These are phyloP conservation scores for Anoplopoma fimbria DNA, from an alignment of 2,113 vertebrate species.

Conservation along the genomic window DNA sequence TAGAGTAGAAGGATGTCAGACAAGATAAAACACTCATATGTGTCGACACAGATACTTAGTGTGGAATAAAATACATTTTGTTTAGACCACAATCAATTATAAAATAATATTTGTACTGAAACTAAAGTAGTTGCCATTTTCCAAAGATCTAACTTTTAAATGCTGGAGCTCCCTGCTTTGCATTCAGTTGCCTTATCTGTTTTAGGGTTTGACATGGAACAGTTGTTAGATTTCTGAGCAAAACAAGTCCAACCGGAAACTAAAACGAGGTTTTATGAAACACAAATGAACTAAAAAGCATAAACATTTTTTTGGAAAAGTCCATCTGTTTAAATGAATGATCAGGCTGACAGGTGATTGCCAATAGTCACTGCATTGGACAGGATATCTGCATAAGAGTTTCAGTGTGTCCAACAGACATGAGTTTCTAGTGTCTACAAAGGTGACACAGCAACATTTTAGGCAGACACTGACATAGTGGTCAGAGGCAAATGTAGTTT, in stretches of 20 bases:
- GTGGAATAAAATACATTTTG: neutral
- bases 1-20: neutral
- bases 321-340: neutral
- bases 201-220: slow-evolving; percentile 12
- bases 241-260: neutral
- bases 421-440: neutral
- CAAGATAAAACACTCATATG: slow-evolving; percentile 1
- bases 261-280: neutral
- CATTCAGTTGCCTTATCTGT: slow-evolving; percentile 55
- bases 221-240: slow-evolving; percentile 34
- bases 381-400: neutral
- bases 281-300: neutral
- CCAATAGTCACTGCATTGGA: neutral
- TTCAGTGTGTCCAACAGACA: neutral
- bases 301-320: neutral
- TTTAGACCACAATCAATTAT: neutral
- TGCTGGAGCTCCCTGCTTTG: slow-evolving; percentile 40
- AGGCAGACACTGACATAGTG: neutral
- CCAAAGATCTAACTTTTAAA: neutral
- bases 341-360: neutral
- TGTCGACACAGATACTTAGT: neutral
- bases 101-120: neutral
- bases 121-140: neutral
- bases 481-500: neutral
- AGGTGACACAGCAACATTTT: neutral